Conservation (phyloP, 1,140 invertebrate species). For the Archegozetes longisetosus region DNA sequence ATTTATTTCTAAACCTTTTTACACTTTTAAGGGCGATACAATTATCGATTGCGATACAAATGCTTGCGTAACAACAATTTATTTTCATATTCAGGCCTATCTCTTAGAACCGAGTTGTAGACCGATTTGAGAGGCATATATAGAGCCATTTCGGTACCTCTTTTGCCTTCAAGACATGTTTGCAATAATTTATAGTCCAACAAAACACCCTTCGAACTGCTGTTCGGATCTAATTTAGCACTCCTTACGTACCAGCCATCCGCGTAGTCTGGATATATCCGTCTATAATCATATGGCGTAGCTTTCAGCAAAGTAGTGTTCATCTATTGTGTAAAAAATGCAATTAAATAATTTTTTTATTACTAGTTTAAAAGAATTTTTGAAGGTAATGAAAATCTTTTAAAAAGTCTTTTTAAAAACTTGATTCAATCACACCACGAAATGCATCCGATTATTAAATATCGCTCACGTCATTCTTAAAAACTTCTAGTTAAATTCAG, state of each 20-base stretch:
- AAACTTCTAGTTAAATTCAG: too few relatives aligned
- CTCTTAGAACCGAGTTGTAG: not conserved
- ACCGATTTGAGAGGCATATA: not conserved
- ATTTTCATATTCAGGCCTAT: not conserved
- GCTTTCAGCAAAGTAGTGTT: not conserved
- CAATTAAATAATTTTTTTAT: too few relatives aligned
- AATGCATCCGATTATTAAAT: too few relatives aligned
- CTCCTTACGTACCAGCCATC: not conserved
- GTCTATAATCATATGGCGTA: not conserved
- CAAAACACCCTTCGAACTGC: not conserved
- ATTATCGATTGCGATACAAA: not conserved
- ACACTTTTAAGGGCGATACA: too few relatives aligned
- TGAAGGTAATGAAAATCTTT: too few relatives aligned
- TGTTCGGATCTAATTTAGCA: not conserved
- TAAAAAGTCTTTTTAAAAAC: too few relatives aligned
- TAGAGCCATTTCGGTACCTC: not conserved
- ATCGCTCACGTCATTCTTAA: too few relatives aligned
- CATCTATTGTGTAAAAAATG: not conserved
- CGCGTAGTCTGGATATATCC: not conserved
- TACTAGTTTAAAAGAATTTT: too few relatives aligned
- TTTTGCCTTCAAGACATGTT: not conserved
- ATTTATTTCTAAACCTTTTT: too few relatives aligned
- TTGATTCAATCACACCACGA: too few relatives aligned
- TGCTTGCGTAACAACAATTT: not conserved
- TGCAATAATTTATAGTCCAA: not conserved